Percentiles rank a stretch among this genome's conserved stretches.
phyloP scores from a whole-genome alignment of 2,888 invertebrate genomes.

The Strigamia transsilvanica region DNA sequence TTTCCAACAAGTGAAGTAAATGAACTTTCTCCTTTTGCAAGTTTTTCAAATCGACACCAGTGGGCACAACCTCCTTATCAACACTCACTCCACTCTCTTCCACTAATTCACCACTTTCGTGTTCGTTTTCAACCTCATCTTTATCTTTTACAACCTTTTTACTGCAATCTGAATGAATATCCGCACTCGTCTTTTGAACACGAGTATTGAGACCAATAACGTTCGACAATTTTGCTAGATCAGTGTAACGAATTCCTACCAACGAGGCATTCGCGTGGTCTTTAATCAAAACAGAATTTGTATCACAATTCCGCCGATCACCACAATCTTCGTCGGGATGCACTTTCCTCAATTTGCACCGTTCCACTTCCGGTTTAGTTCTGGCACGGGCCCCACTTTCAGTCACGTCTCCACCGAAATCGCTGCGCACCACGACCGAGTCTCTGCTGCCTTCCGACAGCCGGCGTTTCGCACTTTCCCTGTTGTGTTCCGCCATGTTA shows the following conservation, averaged over 20 bases:
- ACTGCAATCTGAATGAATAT: conserved; percentile 22
- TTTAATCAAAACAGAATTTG: conserved; percentile 50
- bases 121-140: conserved; percentile 26
- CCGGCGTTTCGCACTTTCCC: conserved; percentile 55
- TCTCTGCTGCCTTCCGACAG: conserved; percentile 55
- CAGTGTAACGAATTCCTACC: conserved; percentile 36
- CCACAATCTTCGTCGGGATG: conserved; percentile 52
- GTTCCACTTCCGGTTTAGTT: conserved; percentile 55
- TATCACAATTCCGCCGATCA: conserved; percentile 50
- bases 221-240: conserved; percentile 52
- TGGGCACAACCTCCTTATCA: conserved; percentile 55
- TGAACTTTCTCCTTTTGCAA: conserved; percentile 62
- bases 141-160: conserved; percentile 48
- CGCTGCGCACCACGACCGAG: conserved; percentile 53
- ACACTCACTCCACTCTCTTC: conserved; percentile 53
- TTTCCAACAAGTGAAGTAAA: conserved; percentile 62
- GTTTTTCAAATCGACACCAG: conserved; percentile 57
- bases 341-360: conserved; percentile 55
- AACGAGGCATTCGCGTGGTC: conserved; percentile 34
- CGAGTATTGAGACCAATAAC: conserved; percentile 52
- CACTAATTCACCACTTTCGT: conserved; percentile 55
- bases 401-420: conserved; percentile 51
- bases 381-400: conserved; percentile 50
- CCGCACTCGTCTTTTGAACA: conserved; percentile 32
- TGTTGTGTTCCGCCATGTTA: conserved; percentile 21